phyloP scores from a whole-genome alignment of 2,113 vertebrate genomes.

The Datnioides undecimradiatus region DNA sequence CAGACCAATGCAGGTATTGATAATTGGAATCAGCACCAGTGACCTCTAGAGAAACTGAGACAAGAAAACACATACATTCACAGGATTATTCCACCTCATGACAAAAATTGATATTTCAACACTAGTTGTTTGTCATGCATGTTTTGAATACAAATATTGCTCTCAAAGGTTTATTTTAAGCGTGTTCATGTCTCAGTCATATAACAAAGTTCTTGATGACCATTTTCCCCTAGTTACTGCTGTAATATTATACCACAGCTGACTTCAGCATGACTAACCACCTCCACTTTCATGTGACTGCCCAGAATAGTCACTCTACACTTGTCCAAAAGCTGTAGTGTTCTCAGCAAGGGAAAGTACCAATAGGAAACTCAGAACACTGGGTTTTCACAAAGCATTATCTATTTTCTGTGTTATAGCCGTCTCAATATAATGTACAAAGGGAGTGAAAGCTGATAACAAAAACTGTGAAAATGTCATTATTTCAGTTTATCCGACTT shows the following conservation, averaged over 20 bases:
- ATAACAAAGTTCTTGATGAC: no score
- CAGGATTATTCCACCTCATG: no score
- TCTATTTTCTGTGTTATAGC: background rate
- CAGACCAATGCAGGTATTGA: no score
- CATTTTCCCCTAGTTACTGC: no score
- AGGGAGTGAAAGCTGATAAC: background rate
- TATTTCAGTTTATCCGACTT: background rate
- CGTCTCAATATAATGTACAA: background rate
- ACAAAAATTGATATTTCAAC: no score
- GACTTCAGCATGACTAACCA: constrained; percentile 34
- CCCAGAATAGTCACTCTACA: constrained; percentile 19
- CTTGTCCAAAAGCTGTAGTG: background rate
- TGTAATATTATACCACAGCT: constrained; percentile 8
- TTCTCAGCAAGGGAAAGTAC: constrained; percentile 7
- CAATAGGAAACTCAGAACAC: background rate
- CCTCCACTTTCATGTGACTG: constrained; percentile 40
- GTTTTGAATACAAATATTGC: no score
- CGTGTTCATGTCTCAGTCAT: no score
- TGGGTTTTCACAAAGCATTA: background rate
- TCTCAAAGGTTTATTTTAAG: no score
- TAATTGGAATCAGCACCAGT: no score
- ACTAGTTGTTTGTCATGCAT: no score
- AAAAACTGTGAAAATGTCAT: background rate
- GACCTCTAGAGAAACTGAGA: no score
- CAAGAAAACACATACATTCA: no score